phyloP scores from a whole-genome alignment of 2,888 invertebrate genomes.

The Platerodrilus igneus region DNA sequence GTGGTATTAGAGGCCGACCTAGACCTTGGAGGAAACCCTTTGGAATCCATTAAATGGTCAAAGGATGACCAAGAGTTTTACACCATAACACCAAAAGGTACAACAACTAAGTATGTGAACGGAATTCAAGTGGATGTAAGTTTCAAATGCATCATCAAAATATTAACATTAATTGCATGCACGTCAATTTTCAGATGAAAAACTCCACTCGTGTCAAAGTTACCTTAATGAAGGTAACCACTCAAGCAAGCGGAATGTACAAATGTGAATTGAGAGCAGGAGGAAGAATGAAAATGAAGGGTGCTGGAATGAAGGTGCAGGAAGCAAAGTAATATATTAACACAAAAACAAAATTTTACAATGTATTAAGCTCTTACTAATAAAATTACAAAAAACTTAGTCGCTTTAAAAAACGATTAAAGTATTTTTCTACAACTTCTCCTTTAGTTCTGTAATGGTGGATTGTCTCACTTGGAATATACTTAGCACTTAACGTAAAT shows the following conservation, averaged over 20 bases:
- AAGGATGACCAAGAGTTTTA: constrained; percentile 20
- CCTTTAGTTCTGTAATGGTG: constrained; percentile 19
- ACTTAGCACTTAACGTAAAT: constrained; percentile 13
- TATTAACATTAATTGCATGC: too few relatives aligned
- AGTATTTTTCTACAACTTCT: constrained; percentile 24
- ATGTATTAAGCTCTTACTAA: constrained; percentile 24
- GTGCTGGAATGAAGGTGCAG: constrained; percentile 20
- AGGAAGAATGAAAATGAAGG: constrained; percentile 20
- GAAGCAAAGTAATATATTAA: constrained; percentile 15
- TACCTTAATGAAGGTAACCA: constrained; percentile 17
- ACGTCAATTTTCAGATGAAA: constrained; percentile 15
- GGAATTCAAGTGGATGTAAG: constrained; percentile 18
- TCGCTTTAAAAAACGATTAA: constrained; percentile 30
- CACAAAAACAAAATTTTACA: constrained; percentile 17
- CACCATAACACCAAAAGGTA: constrained; percentile 16
- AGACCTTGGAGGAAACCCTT: constrained; percentile 17
- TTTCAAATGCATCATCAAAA: too few relatives aligned
- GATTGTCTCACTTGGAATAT: constrained; percentile 11
- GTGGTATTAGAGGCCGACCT: constrained; percentile 14
- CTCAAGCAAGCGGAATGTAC: constrained; percentile 17
- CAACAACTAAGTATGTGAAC: constrained; percentile 17
- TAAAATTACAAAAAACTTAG: constrained; percentile 34
- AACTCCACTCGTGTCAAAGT: constrained; percentile 18
- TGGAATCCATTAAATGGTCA: constrained; percentile 19
- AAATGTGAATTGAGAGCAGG: constrained; percentile 19